phyloP scores from a whole-genome alignment of 2,888 invertebrate genomes.

The Drosophila mulleri region DNA sequence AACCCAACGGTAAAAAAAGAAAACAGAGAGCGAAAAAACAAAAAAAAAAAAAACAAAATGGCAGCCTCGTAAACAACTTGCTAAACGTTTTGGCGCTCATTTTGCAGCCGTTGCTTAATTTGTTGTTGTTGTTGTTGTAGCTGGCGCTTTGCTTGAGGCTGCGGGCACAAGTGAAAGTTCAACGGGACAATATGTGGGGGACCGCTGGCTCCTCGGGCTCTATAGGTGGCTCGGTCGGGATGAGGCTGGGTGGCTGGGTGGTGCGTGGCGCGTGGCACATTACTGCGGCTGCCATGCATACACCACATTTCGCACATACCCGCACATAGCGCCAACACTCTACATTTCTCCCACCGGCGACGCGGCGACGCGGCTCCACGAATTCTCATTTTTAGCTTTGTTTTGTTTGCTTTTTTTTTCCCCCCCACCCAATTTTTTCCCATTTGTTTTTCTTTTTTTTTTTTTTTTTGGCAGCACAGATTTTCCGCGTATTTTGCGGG shows the following conservation, averaged over 20 bases:
- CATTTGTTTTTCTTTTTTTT: conserved; percentile 31
- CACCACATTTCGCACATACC: conserved; percentile 63
- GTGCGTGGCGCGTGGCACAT: conserved; percentile 21
- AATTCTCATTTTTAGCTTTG: conserved; percentile 45
- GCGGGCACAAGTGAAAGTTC: conserved; percentile 71
- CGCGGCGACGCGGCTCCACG: background rate
- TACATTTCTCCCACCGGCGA: background rate
- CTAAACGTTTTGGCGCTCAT: conserved; percentile 77
- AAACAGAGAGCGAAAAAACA: conserved; percentile 1
- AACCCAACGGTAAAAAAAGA: conserved; percentile 6
- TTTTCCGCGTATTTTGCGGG: conserved; percentile 70
- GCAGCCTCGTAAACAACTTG: conserved; percentile 75
- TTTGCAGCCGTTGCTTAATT: conserved; percentile 77
- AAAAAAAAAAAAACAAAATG: conserved; percentile 50
- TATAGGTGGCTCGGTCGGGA: conserved; percentile 17
- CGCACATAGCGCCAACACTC: conserved; percentile 7
- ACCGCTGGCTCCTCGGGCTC: conserved; percentile 13
- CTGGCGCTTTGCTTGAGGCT: conserved; percentile 49
- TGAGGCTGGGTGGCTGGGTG: background rate
- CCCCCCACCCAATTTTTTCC: conserved; percentile 25
- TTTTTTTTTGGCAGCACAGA: conserved; percentile 59
- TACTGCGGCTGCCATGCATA: conserved; percentile 61
- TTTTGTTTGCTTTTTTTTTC: conserved; percentile 42
- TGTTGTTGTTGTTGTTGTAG: conserved; percentile 9
- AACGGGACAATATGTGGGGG: conserved; percentile 58